Evolutionary conservation across 2,113 vertebrate genomes (phyloP), one percentile per base, ranked within the genome.

Genomic region (Neodontobutis hainanensis): DNA sequence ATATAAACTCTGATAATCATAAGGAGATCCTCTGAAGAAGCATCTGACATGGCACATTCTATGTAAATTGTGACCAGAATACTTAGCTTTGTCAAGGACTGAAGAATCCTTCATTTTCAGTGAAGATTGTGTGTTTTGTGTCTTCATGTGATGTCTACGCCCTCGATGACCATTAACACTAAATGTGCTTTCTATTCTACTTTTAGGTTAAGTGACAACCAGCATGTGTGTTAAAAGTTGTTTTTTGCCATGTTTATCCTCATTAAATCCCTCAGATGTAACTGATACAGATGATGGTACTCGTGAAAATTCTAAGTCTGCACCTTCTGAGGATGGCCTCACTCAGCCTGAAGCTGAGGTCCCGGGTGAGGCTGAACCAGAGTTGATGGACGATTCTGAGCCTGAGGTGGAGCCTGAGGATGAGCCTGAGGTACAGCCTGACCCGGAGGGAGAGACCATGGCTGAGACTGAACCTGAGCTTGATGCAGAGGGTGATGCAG

Each of bases 211-310:
- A 93, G 90, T 95, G 94, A 94, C 92, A 92, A 92, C 92, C 94
- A 86, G 94, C 88, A 78, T 97, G 94, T 96, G 94, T 98, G 95
- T 96, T 98, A 98, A 99, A 98, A 95, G 94, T 94, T 97, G 93
- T 90, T 88, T 58, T 95, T 96, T 99, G 97, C 97, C 95, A 93
- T 99, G 96, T 99, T 90, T 97, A 98, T 97, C 96, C 97, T 98
- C 93, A 95, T 98, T 97, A 94, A 98, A 97, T 97, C 97, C 97
- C 97, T 97, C 97, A 99, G 97, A 98, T 99, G 94, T 98, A 96
- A 96, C 97, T 96, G 96, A 97, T 96, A 98, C 96, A 96, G 96
- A 96, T 96, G 97, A 99, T 95, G 96, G 94, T 96, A 96, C 95
- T 96, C 95, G 94, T 91, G 96, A 98, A 95, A 95, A 96, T 95